Evolutionary conservation across 2,888 invertebrate genomes (phyloP), one percentile per base, ranked within the genome.

Genomic region (Pachycephus smyrnensis): DNA sequence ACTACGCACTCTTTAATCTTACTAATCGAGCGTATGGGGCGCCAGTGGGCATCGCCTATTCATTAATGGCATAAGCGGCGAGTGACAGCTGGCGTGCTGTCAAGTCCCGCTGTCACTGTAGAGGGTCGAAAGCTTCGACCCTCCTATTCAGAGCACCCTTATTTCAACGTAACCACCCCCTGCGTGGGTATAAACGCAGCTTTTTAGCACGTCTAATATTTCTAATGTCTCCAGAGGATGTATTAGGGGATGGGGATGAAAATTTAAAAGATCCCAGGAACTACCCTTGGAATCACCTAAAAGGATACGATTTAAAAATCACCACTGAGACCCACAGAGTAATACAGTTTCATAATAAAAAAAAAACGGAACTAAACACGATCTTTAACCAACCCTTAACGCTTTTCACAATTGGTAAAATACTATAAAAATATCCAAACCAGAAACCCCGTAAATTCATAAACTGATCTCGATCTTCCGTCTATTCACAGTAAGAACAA

Each of bases 21-120:
- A 79, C 81, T 84, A 85, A 86, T 86, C 83, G 84, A 83, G 79
- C 80, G 79, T 79, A 75, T 33, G 79, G 79, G 71, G 73, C 76
- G 75, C 76, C 76, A 55, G 79, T 74, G 36, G 75, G 30, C 75
- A 75, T 80, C 82, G 77, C 80, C 83, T 82, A 85, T 82, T 84
- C 84, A 83, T 85, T 84, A 83, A 83, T 79, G 81, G 81, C 82
- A 81, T 85, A 83, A 83, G 83, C 80, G 80, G 69, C 79, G 76
- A 86, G 83, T 84, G 86, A 86, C 86, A 86, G 85, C 86, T 86
- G 86, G 85, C 86, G 83, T 83, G 82, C 81, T 83, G 83, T 84
- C 84, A 82, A 85, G 84, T 85, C 83, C 82, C 82, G 80, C 77
- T 80, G 83, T 71, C 71, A 31, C 82, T 55, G 55, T 23, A 23